These are phyloP conservation scores for Lithobates pipiens DNA, from an alignment of 2,797 vertebrate genomes.

Conservation along the genomic window DNA sequence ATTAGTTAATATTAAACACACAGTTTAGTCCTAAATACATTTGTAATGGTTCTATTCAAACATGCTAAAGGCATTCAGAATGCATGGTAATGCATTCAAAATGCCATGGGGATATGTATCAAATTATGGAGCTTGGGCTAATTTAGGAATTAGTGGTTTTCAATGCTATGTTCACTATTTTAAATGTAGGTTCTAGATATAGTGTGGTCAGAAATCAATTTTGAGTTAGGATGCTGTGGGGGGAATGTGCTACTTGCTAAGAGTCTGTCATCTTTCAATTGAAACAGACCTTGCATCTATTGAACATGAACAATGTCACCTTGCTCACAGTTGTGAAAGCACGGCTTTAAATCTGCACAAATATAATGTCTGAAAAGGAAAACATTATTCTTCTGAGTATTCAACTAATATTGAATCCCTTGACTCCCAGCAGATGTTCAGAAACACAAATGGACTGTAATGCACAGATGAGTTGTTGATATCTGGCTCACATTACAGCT, in stretches of 20 bases:
- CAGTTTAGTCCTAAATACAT: constrained; percentile 5
- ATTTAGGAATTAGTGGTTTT: neutral
- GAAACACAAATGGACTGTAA: neutral
- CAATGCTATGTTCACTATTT: neutral
- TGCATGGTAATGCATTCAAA: constrained; percentile 14
- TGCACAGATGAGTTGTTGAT: neutral
- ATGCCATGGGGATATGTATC: constrained; percentile 38
- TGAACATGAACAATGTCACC: no score
- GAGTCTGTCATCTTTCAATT: neutral
- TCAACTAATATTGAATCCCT: neutral
- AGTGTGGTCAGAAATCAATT: neutral
- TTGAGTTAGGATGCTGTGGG: neutral
- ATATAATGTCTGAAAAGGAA: neutral
- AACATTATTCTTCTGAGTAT: neutral
- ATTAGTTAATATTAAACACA: constrained; percentile 35
- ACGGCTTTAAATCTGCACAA: neutral
- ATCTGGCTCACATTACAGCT: no score
- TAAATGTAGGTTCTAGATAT: neutral
- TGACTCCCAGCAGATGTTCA: neutral
- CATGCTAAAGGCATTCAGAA: constrained; percentile 24
- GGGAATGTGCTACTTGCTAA: neutral
- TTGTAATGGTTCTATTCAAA: neutral
- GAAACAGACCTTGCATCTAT: neutral
- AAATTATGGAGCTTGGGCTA: neutral
- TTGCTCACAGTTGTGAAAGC: neutral